These are phyloP conservation scores for Amphibalanus amphitrite DNA, from an alignment of 1,140 invertebrate species.

Conservation along the genomic window DNA sequence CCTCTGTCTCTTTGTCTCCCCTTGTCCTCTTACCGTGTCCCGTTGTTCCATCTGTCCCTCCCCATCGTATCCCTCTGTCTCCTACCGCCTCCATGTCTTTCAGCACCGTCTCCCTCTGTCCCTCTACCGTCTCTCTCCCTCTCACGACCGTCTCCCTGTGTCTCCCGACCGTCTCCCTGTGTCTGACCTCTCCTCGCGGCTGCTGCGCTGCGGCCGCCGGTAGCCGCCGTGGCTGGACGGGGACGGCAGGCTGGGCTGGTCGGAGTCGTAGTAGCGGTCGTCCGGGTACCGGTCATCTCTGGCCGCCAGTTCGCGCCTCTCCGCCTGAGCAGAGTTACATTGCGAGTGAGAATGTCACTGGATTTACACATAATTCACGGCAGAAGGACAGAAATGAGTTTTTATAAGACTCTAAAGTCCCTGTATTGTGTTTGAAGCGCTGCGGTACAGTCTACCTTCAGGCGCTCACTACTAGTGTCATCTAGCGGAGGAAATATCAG, in stretches of 20 bases:
- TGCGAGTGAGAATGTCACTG: no score
- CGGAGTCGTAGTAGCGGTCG: not conserved
- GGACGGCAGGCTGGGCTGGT: not conserved
- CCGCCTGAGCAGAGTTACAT: conserved; percentile 13
- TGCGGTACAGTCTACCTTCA: no score
- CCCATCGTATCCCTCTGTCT: no score
- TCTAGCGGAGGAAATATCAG: no score
- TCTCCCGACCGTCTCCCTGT: not conserved
- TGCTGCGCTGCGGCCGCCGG: not conserved
- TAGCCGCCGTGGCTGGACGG: not conserved
- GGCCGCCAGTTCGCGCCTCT: not conserved
- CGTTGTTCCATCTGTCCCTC: no score
- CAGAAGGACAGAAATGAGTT: no score
- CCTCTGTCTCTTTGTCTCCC: no score
- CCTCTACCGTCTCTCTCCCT: not conserved
- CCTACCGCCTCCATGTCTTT: not conserved
- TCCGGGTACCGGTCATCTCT: not conserved
- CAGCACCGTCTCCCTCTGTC: not conserved
- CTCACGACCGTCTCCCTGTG: not conserved
- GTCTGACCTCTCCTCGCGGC: not conserved
- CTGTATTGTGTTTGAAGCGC: no score
- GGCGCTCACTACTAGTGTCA: no score
- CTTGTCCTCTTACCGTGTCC: no score
- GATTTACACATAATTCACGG: no score
- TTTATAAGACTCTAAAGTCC: no score